Evolutionary conservation across 2,888 invertebrate species (phyloP).

Genomic region (Caenorhabditis sp.): DNA sequence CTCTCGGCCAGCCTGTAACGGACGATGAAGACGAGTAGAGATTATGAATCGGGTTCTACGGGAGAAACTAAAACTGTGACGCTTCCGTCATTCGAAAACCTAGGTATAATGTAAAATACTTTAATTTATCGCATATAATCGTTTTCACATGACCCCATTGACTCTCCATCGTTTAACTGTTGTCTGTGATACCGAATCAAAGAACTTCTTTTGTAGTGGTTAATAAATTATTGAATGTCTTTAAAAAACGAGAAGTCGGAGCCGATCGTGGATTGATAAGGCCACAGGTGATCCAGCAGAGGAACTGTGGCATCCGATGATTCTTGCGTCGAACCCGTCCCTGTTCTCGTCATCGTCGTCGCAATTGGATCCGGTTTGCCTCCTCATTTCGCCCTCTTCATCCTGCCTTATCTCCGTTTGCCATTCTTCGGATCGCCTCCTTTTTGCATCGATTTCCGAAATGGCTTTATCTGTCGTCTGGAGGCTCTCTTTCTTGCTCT

Average conservation of each 20-base stretch:
- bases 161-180: conserved; percentile 7
- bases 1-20: conserved; percentile 68
- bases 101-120: conserved; percentile 44
- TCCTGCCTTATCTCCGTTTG: conserved; percentile 11
- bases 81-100: neutral
- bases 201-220: conserved; percentile 9
- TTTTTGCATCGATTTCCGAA: conserved; percentile 11
- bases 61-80: conserved; percentile 13
- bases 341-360: conserved; percentile 4
- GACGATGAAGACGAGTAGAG: conserved; percentile 75
- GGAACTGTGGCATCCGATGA: too few relatives aligned
- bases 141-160: neutral
- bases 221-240: conserved; percentile 41
- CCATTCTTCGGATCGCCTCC: conserved; percentile 15
- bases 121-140: conserved; percentile 31
- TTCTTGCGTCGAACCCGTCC: too few relatives aligned
- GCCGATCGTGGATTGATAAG: conserved; percentile 5
- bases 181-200: conserved; percentile 39
- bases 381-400: neutral
- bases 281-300: neutral
- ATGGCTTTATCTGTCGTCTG: conserved; percentile 8
- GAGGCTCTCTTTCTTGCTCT: conserved; percentile 18
- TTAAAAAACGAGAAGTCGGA: conserved; percentile 4
- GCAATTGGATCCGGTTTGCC: conserved; percentile 5
- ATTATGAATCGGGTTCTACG: conserved; percentile 19